Percentiles rank a stretch among this genome's conserved stretches.
Conservation (phyloP, 2,888 invertebrate species). For the Conistra vaccinii region DNA sequence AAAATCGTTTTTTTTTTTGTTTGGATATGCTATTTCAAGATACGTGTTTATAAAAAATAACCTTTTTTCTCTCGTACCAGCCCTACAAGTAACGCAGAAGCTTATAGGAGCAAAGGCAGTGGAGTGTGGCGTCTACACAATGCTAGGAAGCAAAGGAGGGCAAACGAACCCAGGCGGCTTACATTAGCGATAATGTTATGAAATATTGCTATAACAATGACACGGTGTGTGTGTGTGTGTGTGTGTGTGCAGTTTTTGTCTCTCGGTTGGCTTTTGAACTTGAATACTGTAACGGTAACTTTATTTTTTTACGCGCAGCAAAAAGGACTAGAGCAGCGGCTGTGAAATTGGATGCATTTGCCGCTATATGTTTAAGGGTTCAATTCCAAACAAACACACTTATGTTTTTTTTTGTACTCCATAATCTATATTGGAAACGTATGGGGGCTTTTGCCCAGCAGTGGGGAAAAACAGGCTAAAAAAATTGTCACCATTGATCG, state of each 20-base stretch:
- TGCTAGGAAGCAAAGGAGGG: constrained; percentile 71
- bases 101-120: constrained; percentile 70
- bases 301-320: not conserved
- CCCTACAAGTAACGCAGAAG: constrained; percentile 59
- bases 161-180: constrained; percentile 77
- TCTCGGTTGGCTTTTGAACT: constrained; percentile 31
- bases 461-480: no score
- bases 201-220: constrained; percentile 76
- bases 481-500: not conserved
- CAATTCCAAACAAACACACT: no score
- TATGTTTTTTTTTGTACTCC: not conserved
- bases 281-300: not conserved
- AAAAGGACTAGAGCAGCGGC: not conserved
- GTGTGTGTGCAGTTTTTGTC: constrained; percentile 32
- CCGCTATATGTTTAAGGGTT: no score
- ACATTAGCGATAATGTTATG: constrained; percentile 88
- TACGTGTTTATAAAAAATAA: not conserved
- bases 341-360: not conserved
- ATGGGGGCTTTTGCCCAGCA: no score
- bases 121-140: constrained; percentile 72
- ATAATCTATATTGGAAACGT: no score
- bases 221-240: constrained; percentile 7
- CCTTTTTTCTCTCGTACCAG: constrained; percentile 23
- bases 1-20: not conserved
- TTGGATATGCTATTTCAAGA: not conserved